Base-by-base conservation (phyloP, 2,113 vertebrate genomes). In the Brachyistius frenatus region DNA sequence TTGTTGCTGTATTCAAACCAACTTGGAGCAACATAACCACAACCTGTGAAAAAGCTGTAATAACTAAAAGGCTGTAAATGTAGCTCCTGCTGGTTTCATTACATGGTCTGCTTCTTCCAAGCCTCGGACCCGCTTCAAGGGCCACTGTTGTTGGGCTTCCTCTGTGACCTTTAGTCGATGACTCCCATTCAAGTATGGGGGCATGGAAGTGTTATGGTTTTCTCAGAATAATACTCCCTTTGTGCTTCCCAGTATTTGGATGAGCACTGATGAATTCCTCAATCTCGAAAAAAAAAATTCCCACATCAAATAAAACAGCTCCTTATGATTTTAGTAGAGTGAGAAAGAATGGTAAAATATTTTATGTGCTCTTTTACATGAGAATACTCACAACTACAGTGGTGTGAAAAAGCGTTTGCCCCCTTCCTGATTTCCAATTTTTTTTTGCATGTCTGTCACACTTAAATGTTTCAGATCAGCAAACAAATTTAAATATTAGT, bases 81-180 rank as follows among this genome's bases (percentile, higher is more conserved):
- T 32, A 32, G n/a, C 31, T 62, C 80, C 80, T 81, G 58, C 77
- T 85, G 77, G 16, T 85, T 84, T 86, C 35, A 76, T 81, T 83
- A 68, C 32, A 64, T 44, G 71, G 60, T 70, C 54, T 46, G 62
- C 15, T 72, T 80, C 73, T 62, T 73, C 37, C 14, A 47, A 49
- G 53, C 15, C 36, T 35, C 3, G 1, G 33, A 69, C 39, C 44
- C 72, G 52, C 66, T 69, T 83, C 52, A 68, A 7, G 15, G 56
- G 62, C 50, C 47, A 36, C 66, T 53, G 32, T 68, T 78, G 71
- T 70, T 50, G 53, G 36, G n/a, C 35, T 65, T 72, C 44, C 44
- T 85, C 52, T 30, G 1, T 85, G 76, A 86, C 76, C 67, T 76
- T 66, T 52, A 30, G 50, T 50, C 66, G 52, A 69, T 67, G 69